Evolutionary conservation across 2,888 invertebrate genomes (phyloP).

Genomic region (Molanna angustata): DNA sequence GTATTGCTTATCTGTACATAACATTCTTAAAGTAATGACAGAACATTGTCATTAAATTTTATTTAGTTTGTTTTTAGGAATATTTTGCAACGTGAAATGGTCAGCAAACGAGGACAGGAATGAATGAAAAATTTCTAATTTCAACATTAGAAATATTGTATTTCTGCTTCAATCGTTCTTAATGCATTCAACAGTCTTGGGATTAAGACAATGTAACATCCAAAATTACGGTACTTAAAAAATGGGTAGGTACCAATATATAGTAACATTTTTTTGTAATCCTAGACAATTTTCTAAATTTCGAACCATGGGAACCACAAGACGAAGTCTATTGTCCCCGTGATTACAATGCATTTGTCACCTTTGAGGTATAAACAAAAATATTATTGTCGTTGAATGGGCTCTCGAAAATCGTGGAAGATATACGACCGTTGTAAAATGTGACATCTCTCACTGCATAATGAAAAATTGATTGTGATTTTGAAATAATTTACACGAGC

Average conservation of each 20-base stretch:
- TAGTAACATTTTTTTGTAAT: conserved; percentile 9
- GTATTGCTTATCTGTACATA: no score
- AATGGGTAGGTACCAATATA: conserved; percentile 11
- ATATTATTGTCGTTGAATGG: background rate
- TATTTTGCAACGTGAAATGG: no score
- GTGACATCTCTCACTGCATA: conserved; percentile 4
- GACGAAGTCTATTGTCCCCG: conserved; percentile 12
- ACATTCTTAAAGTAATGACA: no score
- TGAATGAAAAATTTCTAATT: background rate
- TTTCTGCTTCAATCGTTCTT: background rate
- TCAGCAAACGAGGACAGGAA: background rate
- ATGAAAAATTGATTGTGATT: no score
- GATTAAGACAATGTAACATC: conserved; percentile 9
- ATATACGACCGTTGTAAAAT: conserved; percentile 14
- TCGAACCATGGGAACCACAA: conserved; percentile 22
- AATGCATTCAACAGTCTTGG: background rate
- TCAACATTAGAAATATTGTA: no score
- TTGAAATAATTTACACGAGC: no score
- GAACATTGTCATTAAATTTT: no score
- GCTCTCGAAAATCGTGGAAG: conserved; percentile 14
- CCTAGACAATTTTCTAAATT: no score
- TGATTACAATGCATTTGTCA: conserved; percentile 20
- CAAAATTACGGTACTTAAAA: conserved; percentile 6
- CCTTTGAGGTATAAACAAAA: conserved; percentile 19
- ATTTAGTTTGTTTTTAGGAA: no score